Conservation (phyloP, 2,113 vertebrate species). For the Condylura cristata region DNA sequence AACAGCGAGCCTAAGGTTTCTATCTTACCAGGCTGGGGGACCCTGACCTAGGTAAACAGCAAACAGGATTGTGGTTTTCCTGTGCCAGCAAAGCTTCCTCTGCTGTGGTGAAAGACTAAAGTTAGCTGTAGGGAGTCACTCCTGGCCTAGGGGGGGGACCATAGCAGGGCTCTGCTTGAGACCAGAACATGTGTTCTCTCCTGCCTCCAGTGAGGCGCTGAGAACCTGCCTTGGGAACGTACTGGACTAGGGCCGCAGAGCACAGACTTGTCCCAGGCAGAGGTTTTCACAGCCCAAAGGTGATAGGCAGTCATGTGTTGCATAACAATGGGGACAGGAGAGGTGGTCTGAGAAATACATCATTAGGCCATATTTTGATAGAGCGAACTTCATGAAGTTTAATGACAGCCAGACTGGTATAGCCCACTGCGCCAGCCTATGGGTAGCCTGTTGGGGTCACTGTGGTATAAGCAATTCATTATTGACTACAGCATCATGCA, state of each 20-base stretch:
- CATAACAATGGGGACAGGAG: too few relatives aligned
- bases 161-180: neutral
- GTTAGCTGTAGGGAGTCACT: neutral
- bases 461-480: too few relatives aligned
- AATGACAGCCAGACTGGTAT: neutral
- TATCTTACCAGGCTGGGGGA: neutral
- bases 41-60: neutral
- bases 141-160: neutral
- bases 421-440: neutral
- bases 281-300: neutral
- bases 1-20: neutral
- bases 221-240: neutral
- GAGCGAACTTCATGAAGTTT: neutral
- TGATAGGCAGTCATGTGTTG: neutral
- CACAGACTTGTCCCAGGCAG: neutral
- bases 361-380: neutral
- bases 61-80: neutral
- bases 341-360: neutral
- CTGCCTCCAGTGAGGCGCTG: neutral
- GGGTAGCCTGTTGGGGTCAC: neutral
- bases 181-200: neutral
- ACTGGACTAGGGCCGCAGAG: neutral
- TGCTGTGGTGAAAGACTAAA: neutral
- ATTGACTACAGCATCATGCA: too few relatives aligned
- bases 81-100: conserved; percentile 28